These are phyloP conservation scores for Podargus strigoides DNA, from an alignment of 2,797 vertebrate genomes.

Conservation along the genomic window DNA sequence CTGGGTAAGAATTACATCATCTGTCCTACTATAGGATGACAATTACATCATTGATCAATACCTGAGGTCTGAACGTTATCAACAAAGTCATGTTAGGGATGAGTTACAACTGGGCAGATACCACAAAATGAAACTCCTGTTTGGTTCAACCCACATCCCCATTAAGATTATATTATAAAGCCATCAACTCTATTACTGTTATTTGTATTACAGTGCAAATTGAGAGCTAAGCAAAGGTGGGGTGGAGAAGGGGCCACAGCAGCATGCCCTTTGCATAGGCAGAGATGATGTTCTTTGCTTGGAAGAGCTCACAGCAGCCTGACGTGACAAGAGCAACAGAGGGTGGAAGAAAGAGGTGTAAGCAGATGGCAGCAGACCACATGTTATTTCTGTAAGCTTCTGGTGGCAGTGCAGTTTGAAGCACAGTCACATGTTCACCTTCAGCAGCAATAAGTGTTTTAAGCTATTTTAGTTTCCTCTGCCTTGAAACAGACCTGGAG, in stretches of 20 bases:
- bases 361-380: slow-evolving; percentile 57
- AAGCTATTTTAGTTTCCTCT: slow-evolving; percentile 28
- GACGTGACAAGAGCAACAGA: slow-evolving; percentile 9
- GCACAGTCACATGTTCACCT: slow-evolving; percentile 41
- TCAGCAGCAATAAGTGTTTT: background rate
- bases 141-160: slow-evolving; percentile 22
- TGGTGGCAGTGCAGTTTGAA: background rate
- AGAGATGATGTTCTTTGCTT: background rate
- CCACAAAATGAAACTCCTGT: slow-evolving; percentile 36
- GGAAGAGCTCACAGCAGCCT: slow-evolving; percentile 14
- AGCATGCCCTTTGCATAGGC: background rate
- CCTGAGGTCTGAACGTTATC: slow-evolving; percentile 66
- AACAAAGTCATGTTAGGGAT: slow-evolving; percentile 70
- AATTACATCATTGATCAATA: slow-evolving; percentile 82
- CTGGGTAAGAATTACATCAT: slow-evolving; percentile 83
- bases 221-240: background rate
- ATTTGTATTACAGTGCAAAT: background rate
- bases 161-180: slow-evolving; percentile 8
- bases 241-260: background rate
- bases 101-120: slow-evolving; percentile 54
- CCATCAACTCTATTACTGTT: background rate
- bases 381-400: slow-evolving; percentile 40
- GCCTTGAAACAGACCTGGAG: slow-evolving; percentile 15
- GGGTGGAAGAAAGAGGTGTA: slow-evolving; percentile 38
- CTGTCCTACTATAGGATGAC: slow-evolving; percentile 74